Evolutionary conservation across 2,888 invertebrate genomes (phyloP).

Genomic region (Cheilosia grossa): DNA sequence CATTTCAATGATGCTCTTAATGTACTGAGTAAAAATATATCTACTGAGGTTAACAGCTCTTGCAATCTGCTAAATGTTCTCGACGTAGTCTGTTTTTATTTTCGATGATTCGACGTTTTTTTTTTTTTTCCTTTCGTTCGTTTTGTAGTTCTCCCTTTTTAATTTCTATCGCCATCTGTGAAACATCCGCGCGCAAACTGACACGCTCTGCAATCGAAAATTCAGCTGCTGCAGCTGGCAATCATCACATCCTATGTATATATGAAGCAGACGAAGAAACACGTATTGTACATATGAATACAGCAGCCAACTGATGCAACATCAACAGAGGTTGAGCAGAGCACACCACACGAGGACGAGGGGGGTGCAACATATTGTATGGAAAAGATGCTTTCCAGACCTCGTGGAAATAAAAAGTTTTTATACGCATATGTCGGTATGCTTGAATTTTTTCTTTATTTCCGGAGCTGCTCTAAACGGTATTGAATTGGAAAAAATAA

Average conservation of each 20-base stretch:
- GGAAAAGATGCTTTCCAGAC: slow-evolving; percentile 62
- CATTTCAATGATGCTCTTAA: slow-evolving; percentile 58
- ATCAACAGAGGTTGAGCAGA: slow-evolving; percentile 12
- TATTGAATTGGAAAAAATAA: background rate
- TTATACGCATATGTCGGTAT: background rate
- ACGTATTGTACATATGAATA: slow-evolving; percentile 23
- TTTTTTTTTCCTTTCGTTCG: background rate
- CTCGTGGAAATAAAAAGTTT: slow-evolving; percentile 8
- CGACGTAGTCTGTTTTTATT: slow-evolving; percentile 26
- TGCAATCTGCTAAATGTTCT: slow-evolving; percentile 64
- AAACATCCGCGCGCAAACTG: slow-evolving; percentile 68
- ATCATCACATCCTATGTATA: slow-evolving; percentile 44
- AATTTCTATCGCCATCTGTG: slow-evolving; percentile 70
- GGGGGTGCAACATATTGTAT: slow-evolving; percentile 12
- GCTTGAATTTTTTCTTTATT: slow-evolving; percentile 10
- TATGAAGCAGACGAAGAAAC: slow-evolving; percentile 25
- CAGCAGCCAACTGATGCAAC: slow-evolving; percentile 28
- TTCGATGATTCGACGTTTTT: slow-evolving; percentile 3
- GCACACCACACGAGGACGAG: slow-evolving; percentile 1
- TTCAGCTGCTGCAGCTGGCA: slow-evolving; percentile 74
- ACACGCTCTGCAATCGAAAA: slow-evolving; percentile 68
- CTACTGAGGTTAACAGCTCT: slow-evolving; percentile 57
- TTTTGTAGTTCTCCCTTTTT: slow-evolving; percentile 16
- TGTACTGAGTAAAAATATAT: slow-evolving; percentile 54
- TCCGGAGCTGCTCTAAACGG: slow-evolving; percentile 14